Conservation (phyloP, 2,888 invertebrate genomes). For the Nasonovia ribisnigri region DNA sequence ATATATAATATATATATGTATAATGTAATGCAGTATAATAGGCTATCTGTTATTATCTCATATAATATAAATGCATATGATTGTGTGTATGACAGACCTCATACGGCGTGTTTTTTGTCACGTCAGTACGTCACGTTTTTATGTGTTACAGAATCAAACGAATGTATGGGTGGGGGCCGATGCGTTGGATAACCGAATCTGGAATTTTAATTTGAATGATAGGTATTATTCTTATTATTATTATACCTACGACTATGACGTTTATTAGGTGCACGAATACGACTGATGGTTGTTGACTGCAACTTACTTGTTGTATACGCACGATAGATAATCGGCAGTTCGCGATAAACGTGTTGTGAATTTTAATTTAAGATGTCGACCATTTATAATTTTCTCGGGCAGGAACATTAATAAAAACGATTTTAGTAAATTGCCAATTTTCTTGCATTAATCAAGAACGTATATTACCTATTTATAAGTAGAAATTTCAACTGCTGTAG, state of each 20-base stretch:
- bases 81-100: constrained; percentile 29
- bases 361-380: not conserved
- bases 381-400: not conserved
- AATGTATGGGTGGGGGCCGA: not conserved
- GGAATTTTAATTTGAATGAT: constrained; percentile 45
- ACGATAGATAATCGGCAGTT: not conserved
- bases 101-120: constrained; percentile 33
- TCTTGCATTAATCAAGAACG: not conserved
- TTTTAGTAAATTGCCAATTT: not conserved
- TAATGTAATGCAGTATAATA: not conserved
- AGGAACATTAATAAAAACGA: not conserved
- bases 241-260: not conserved
- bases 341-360: not conserved
- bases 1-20: too few species aligned
- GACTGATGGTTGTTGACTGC: not conserved
- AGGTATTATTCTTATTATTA: constrained; percentile 17
- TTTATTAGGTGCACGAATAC: not conserved
- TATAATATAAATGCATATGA: not conserved
- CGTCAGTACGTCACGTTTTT: constrained; percentile 35
- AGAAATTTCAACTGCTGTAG: too few species aligned
- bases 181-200: constrained; percentile 33
- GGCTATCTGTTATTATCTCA: not conserved
- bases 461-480: not conserved
- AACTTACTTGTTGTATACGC: not conserved
- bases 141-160: constrained; percentile 19